Percentiles rank a stretch among this genome's conserved stretches.
Conservation (phyloP, 2,888 invertebrate species). For the Autographa pulchrina region DNA sequence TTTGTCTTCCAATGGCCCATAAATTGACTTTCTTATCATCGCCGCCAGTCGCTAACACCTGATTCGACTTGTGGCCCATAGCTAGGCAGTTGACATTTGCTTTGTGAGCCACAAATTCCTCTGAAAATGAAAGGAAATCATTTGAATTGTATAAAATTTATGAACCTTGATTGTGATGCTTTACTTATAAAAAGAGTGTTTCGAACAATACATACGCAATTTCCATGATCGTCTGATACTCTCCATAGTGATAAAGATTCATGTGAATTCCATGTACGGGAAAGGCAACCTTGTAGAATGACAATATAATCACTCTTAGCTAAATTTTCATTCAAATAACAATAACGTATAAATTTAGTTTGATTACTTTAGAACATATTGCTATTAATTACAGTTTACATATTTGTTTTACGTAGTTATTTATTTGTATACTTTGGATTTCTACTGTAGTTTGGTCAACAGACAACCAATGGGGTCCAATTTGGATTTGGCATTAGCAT, state of each 20-base stretch:
- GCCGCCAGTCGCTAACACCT: constrained; percentile 97
- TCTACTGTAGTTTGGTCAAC: constrained; percentile 12
- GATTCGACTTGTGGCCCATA: constrained; percentile 96
- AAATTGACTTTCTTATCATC: constrained; percentile 99
- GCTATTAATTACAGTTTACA: constrained; percentile 48
- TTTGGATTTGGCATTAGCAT: constrained; percentile 8
- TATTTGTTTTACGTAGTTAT: constrained; percentile 39
- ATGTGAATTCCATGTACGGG: constrained; percentile 68
- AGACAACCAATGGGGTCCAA: constrained; percentile 13
- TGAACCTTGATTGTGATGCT: neutral
- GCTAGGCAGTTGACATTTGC: constrained; percentile 96
- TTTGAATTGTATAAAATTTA: neutral
- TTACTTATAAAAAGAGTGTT: neutral
- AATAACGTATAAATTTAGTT: constrained; percentile 16
- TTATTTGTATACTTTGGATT: constrained; percentile 44
- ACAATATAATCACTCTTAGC: constrained; percentile 30
- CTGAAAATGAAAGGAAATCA: constrained; percentile 83
- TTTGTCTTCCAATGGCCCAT: constrained; percentile 98
- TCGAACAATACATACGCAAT: constrained; percentile 91
- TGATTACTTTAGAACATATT: constrained; percentile 17
- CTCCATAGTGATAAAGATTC: constrained; percentile 78
- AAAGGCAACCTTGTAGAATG: constrained; percentile 60
- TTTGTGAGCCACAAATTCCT: constrained; percentile 96
- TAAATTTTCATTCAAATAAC: constrained; percentile 18
- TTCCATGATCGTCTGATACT: constrained; percentile 94